Base-by-base conservation (phyloP, 2,113 vertebrate species). In the Tursiops truncatus region DNA sequence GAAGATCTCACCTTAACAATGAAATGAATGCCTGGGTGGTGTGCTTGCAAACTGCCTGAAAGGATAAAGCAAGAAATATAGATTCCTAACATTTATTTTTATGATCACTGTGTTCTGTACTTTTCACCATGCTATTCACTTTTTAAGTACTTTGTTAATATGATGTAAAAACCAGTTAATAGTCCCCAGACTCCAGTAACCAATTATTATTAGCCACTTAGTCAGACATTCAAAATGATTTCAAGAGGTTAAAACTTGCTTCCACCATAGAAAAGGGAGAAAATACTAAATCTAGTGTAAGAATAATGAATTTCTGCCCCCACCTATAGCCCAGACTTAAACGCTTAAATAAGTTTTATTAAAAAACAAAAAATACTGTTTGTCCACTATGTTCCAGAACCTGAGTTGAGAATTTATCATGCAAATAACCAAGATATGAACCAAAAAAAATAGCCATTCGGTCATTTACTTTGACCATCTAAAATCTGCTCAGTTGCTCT, bases 101-200 rank as follows among this genome's bases (percentile, higher is more conserved):
- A 25, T 91, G 8, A 91, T 12, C 53, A 58, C 26, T 26, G 8
- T 67, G 17, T 84, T 94, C 44, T 62, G 31, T 86, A 53, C 23
- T 71, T 89, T 83, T 77, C 7, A 95, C 21, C 50, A 25, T 71
- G 58, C 20, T 68, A 79, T 70, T 76, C 8, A 38, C 36, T 25
- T 83, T 76, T 77, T 81, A 94, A 95, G 10, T 93, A 23, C 2
- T 92, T 94, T 91, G 20, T 8, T 94, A 79, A 96, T 90, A 68
- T 36, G 10, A 73, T 5, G 10, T 77, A 73, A 95, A 92, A 80
- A n/a, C 12, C 36, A 90, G 82, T 92, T 79, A 93, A 91, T 81
- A 96, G 11, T 85, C 18, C 58, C 36, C 86, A 74, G 47, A 76
- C 6, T 81, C 65, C 6, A 67, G 12, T 36, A 95, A 93, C 33